Evolutionary conservation across 2,888 invertebrate species (phyloP).

Genomic region (Dermolepida albohirtum): DNA sequence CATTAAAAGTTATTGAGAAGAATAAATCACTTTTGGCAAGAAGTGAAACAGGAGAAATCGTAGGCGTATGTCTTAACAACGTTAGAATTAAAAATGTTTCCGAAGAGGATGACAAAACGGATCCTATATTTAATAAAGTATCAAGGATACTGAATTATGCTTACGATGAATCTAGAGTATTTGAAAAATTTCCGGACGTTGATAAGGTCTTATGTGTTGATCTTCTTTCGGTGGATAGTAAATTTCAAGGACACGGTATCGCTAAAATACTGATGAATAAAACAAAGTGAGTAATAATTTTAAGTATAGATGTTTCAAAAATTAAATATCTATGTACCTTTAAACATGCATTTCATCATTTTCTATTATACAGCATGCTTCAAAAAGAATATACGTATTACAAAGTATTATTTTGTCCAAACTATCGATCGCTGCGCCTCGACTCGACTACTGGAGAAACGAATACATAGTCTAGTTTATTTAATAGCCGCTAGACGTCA

Average conservation of each 20-base stretch:
- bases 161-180: constrained; percentile 69
- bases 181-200: constrained; percentile 70
- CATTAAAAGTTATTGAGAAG: constrained; percentile 68
- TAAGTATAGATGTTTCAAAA: too few relatives aligned
- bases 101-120: constrained; percentile 67
- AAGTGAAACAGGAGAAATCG: constrained; percentile 69
- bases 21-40: constrained; percentile 75
- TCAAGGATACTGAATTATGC: constrained; percentile 70
- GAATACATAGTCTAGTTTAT: too few relatives aligned
- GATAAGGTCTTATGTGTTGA: constrained; percentile 71
- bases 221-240: constrained; percentile 75
- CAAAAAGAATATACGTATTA: too few relatives aligned
- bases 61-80: constrained; percentile 61
- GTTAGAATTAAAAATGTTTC: constrained; percentile 60
- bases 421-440: too few relatives aligned
- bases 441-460: too few relatives aligned
- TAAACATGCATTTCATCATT: too few relatives aligned
- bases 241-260: constrained; percentile 76
- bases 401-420: too few relatives aligned
- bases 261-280: constrained; percentile 72
- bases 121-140: constrained; percentile 75
- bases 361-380: too few relatives aligned
- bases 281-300: constrained; percentile 68
- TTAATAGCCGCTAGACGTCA: too few relatives aligned
- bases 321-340: too few relatives aligned